Evolutionary conservation across 2,797 vertebrate species (phyloP).

Genomic region (Apogon talboti): DNA sequence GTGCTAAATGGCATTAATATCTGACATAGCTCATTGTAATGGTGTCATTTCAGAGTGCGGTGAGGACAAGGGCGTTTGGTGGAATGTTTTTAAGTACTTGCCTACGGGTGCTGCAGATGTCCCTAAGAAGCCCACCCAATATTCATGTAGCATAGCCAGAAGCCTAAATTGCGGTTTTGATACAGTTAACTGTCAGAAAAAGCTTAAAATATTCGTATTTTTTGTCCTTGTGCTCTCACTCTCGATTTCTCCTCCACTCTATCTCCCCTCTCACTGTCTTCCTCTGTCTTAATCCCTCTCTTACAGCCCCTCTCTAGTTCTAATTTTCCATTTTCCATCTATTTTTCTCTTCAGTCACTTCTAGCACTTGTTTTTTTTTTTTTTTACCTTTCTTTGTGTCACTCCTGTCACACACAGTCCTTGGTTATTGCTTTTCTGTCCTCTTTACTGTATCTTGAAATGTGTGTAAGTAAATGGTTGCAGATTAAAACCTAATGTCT

Average conservation of each 20-base stretch:
- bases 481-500: conserved; percentile 26
- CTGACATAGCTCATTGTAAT: conserved; percentile 79
- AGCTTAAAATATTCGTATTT: conserved; percentile 67
- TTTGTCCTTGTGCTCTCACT: conserved; percentile 66
- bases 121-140: conserved; percentile 63
- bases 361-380: conserved; percentile 29
- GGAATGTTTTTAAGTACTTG: conserved; percentile 63
- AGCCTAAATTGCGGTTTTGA: conserved; percentile 53
- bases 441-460: conserved; percentile 29
- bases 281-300: conserved; percentile 55
- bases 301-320: conserved; percentile 51
- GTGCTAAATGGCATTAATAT: conserved; percentile 73
- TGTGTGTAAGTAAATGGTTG: conserved; percentile 27
- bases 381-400: conserved; percentile 36
- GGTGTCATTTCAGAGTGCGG: conserved; percentile 66
- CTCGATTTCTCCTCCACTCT: conserved; percentile 51
- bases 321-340: conserved; percentile 57
- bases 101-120: conserved; percentile 66
- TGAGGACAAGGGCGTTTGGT: conserved; percentile 74
- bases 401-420: conserved; percentile 12
- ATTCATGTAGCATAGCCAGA: conserved; percentile 46
- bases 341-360: conserved; percentile 26
- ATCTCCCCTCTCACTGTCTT: conserved; percentile 35
- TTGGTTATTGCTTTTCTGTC: conserved; percentile 24
- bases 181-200: conserved; percentile 58